Conservation (phyloP, 2,888 invertebrate genomes). For the Sarcophaga caerulescens region DNA sequence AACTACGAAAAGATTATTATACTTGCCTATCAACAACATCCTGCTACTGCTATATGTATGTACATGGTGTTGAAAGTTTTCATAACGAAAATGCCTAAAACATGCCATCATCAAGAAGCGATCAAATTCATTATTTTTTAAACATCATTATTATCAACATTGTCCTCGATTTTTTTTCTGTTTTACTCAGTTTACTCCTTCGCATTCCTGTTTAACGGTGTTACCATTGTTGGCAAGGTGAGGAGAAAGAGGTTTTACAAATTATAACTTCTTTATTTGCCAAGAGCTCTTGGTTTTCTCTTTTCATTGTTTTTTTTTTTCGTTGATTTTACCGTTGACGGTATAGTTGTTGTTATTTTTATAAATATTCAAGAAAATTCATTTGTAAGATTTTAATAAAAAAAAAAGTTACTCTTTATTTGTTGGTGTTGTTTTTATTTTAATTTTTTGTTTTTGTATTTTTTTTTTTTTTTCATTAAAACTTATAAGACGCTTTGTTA, state of each 20-base stretch:
- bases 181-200: neutral
- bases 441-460: too few species aligned
- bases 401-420: slow-evolving; percentile 34
- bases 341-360: neutral
- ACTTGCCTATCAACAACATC: slow-evolving; percentile 30
- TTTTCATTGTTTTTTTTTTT: neutral
- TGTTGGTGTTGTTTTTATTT: neutral
- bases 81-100: neutral
- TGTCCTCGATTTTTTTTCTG: neutral
- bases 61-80: neutral
- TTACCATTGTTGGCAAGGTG: neutral
- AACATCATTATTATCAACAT: slow-evolving; percentile 8
- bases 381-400: slow-evolving; percentile 44
- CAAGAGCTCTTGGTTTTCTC: slow-evolving; percentile 10
- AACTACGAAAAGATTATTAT: slow-evolving; percentile 44
- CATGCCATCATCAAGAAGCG: slow-evolving; percentile 1
- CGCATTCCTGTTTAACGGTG: neutral
- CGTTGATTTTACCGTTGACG: neutral
- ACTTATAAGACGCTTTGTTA: slow-evolving; percentile 47
- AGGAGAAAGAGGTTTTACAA: slow-evolving; percentile 31
- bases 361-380: slow-evolving; percentile 29
- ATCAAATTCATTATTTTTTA: slow-evolving; percentile 43
- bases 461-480: slow-evolving; percentile 37
- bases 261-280: slow-evolving; percentile 49
- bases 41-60: neutral